Evolutionary conservation across 2,888 invertebrate genomes (phyloP).

Genomic region (Branchipolynoe longqiensis): DNA sequence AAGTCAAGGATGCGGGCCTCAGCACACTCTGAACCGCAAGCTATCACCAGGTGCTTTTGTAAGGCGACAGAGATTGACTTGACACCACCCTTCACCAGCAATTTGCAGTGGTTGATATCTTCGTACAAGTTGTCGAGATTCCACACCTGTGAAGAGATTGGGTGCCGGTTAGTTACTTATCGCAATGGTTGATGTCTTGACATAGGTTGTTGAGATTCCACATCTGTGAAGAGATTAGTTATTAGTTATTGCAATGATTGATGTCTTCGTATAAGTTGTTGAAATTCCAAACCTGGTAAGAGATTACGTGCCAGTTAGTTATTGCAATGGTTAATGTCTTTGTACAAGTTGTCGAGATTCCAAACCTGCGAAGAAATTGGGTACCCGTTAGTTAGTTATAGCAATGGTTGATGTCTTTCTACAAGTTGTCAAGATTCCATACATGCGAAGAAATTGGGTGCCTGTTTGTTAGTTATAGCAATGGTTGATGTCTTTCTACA

Average conservation of each 20-base stretch:
- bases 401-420: conserved; percentile 72
- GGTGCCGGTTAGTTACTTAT: too few relatives aligned
- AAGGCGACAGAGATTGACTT: conserved; percentile 67
- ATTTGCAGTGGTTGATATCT: conserved; percentile 72
- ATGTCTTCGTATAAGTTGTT: conserved; percentile 75
- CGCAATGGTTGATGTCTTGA: conserved; percentile 72
- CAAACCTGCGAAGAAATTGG: too few relatives aligned
- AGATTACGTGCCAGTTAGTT: too few relatives aligned
- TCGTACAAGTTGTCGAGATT: conserved; percentile 76
- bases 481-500: too few relatives aligned
- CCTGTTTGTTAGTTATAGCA: too few relatives aligned
- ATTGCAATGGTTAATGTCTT: too few relatives aligned
- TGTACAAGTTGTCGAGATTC: too few relatives aligned
- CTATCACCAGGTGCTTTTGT: conserved; percentile 69
- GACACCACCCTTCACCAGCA: conserved; percentile 71
- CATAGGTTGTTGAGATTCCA: conserved; percentile 78
- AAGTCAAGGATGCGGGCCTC: conserved; percentile 75
- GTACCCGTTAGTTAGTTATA: too few relatives aligned
- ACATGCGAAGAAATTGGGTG: conserved; percentile 68
- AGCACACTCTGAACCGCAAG: conserved; percentile 67
- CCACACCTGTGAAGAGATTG: conserved; percentile 73
- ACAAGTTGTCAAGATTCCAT: conserved; percentile 77
- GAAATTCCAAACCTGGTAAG: conserved; percentile 78
- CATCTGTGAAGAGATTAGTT: too few relatives aligned
- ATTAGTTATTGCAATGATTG: conserved; percentile 71